These are phyloP conservation scores for Neoniphon sammara DNA, from an alignment of 2,797 vertebrate species.

Conservation along the genomic window DNA sequence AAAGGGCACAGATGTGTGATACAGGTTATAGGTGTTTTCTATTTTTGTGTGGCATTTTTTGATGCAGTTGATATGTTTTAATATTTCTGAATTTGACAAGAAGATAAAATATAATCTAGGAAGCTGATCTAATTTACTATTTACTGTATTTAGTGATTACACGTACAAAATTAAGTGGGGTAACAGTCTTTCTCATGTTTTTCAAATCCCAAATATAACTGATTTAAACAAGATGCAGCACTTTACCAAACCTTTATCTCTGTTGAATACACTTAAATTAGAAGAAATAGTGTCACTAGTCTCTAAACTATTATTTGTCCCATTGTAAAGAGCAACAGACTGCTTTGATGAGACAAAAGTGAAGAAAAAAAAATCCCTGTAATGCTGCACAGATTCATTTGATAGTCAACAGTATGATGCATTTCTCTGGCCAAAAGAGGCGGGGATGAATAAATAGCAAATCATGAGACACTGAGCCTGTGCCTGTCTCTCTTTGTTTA, in stretches of 20 bases:
- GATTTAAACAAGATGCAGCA: too few species aligned
- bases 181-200: too few species aligned
- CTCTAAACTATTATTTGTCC: neutral
- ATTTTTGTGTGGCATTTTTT: slow-evolving; percentile 2
- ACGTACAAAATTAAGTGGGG: neutral
- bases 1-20: slow-evolving; percentile 32
- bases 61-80: neutral
- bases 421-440: slow-evolving; percentile 42
- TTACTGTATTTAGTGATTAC: neutral
- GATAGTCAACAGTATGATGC: slow-evolving; percentile 35
- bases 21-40: slow-evolving; percentile 20
- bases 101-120: neutral
- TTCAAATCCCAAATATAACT: too few species aligned
- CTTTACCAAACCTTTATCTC: neutral
- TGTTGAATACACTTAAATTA: neutral
- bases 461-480: slow-evolving; percentile 65
- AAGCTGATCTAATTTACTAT: neutral
- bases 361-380: neutral
- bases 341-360: neutral
- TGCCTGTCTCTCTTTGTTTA: slow-evolving; percentile 71
- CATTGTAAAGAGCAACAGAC: neutral
- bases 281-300: neutral
- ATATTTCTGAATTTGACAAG: neutral
- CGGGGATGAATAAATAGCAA: slow-evolving; percentile 14
- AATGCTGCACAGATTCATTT: neutral